These are phyloP conservation scores for Leptinotarsa rubiginosa DNA, from an alignment of 2,888 invertebrate genomes.

Conservation along the genomic window DNA sequence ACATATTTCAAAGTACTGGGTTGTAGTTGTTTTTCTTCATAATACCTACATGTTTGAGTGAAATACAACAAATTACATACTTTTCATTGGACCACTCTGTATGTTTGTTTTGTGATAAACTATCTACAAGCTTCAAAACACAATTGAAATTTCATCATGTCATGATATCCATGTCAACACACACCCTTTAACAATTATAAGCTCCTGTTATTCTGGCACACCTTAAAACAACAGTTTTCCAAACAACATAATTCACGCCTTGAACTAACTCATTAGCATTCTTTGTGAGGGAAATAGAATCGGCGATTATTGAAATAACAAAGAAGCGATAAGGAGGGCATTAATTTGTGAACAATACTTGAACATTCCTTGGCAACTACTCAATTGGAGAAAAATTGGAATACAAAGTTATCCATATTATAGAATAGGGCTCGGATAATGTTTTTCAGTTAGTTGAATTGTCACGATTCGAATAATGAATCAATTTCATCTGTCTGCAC, in stretches of 20 bases:
- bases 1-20: too few species aligned
- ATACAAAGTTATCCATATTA: background rate
- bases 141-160: constrained; percentile 6
- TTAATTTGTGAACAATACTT: background rate
- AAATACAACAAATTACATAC: too few species aligned
- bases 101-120: constrained; percentile 1
- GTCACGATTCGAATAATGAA: too few species aligned
- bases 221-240: constrained; percentile 3
- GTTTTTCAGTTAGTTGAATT: too few species aligned
- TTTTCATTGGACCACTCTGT: too few species aligned
- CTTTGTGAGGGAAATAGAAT: background rate
- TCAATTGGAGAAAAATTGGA: background rate
- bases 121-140: constrained; percentile 17
- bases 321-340: background rate
- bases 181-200: constrained; percentile 12
- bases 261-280: constrained; percentile 14
- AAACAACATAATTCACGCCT: constrained; percentile 10
- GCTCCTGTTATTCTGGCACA: constrained; percentile 2
- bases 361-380: background rate
- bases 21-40: too few species aligned
- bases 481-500: too few species aligned
- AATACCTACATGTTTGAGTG: too few species aligned
- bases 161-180: background rate
- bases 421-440: background rate
- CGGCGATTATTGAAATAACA: background rate